A percentile compares a stretch with the other conserved stretches of the same genome.
These are phyloP conservation scores for Cotesia chilonis DNA, from an alignment of 1,140 invertebrate genomes.

Conservation along the genomic window DNA sequence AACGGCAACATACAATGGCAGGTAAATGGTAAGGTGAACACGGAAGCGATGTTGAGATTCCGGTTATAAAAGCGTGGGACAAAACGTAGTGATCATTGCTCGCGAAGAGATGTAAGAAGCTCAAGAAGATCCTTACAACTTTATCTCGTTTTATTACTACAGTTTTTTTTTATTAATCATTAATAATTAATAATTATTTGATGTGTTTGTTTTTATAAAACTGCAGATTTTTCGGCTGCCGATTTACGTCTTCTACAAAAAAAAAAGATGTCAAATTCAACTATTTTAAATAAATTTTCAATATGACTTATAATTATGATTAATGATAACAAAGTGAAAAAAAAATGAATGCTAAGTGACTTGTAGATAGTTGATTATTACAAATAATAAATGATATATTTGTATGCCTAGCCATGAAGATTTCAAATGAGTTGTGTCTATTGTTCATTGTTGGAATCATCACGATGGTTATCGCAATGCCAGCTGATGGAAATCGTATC, in stretches of 20 bases:
- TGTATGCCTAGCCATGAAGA: slow-evolving; percentile 44
- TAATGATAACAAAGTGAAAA: not conserved
- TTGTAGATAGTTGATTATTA: slow-evolving; percentile 1
- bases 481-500: slow-evolving; percentile 33
- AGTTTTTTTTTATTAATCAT: too few species aligned
- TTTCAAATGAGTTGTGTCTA: slow-evolving; percentile 34
- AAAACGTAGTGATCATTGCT: slow-evolving; percentile 35
- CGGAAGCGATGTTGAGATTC: slow-evolving; percentile 50
- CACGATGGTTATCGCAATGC: slow-evolving; percentile 27
- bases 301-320: too few species aligned
- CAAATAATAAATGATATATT: slow-evolving; percentile 23
- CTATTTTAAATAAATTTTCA: too few species aligned
- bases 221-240: too few species aligned
- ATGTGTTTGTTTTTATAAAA: too few species aligned
- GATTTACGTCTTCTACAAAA: too few species aligned
- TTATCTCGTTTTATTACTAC: slow-evolving; percentile 26
- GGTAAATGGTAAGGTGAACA: slow-evolving; percentile 45
- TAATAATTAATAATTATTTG: too few species aligned
- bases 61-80: slow-evolving; percentile 48
- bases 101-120: slow-evolving; percentile 16
- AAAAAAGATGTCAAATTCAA: too few species aligned
- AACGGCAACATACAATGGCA: slow-evolving; percentile 46
- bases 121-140: slow-evolving; percentile 19
- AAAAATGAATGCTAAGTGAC: too few species aligned
- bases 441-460: slow-evolving; percentile 37